Conservation (phyloP, 2,797 vertebrate species). For the Sebastes iracundus region DNA sequence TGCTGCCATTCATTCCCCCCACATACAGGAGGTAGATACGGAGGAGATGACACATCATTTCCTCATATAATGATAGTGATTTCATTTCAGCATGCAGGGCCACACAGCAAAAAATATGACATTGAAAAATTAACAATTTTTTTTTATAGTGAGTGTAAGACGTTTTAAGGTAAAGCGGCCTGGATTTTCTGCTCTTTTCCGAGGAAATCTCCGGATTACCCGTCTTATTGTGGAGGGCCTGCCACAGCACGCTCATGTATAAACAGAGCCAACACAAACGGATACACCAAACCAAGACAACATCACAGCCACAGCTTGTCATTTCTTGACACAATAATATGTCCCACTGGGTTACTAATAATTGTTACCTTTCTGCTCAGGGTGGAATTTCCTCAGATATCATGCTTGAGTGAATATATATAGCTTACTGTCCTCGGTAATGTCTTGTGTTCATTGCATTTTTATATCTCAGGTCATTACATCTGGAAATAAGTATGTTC, state of each 20-base stretch:
- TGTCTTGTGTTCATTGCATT: conserved; percentile 32
- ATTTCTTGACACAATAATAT: conserved; percentile 25
- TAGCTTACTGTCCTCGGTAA: conserved; percentile 27
- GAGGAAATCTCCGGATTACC: conserved; percentile 62
- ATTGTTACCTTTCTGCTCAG: conserved; percentile 47
- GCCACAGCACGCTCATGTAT: conserved; percentile 27
- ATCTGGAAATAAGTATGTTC: conserved; percentile 24
- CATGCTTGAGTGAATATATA: conserved; percentile 23
- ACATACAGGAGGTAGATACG: conserved; percentile 1
- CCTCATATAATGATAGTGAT: conserved; percentile 53
- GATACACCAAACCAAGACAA: conserved; percentile 24
- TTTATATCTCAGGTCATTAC: conserved; percentile 46
- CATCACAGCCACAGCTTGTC: conserved; percentile 34
- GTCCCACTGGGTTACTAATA: conserved; percentile 36
- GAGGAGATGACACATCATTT: conserved; percentile 56
- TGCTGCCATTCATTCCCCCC: conserved; percentile 22
- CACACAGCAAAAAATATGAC: conserved; percentile 20
- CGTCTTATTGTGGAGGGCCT: conserved; percentile 36
- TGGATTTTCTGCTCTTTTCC: conserved; percentile 30
- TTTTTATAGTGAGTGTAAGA: not conserved
- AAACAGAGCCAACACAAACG: conserved; percentile 32
- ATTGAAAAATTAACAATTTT: conserved; percentile 32
- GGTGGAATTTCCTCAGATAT: conserved; percentile 31
- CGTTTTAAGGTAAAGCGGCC: not conserved
- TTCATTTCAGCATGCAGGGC: conserved; percentile 30